Conservation (phyloP, 1,140 invertebrate genomes). For the Cyclina sinensis region DNA sequence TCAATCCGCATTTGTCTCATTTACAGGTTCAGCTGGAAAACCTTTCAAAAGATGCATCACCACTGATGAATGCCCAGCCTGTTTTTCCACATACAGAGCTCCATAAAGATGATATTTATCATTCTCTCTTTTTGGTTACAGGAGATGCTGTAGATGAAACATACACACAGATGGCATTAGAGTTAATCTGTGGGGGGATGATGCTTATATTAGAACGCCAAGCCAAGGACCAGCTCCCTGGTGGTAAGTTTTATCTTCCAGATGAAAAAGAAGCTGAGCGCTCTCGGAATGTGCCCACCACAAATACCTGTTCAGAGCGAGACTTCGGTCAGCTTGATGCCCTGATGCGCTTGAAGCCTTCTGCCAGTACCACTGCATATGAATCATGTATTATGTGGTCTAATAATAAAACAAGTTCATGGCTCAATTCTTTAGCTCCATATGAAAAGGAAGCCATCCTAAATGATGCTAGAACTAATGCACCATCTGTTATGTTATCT, state of each 20-base stretch:
- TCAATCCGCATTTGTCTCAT: conserved; percentile 27
- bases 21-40: background rate
- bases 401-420: conserved; percentile 22
- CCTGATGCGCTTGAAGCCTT: conserved; percentile 47
- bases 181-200: conserved; percentile 35
- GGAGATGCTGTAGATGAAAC: conserved; percentile 31
- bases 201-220: conserved; percentile 60
- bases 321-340: conserved; percentile 66
- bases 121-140: background rate
- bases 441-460: background rate
- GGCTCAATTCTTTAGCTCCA: background rate
- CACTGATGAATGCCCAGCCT: background rate
- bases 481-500: background rate
- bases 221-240: conserved; percentile 59
- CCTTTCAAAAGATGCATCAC: background rate
- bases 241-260: conserved; percentile 10
- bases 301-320: conserved; percentile 53
- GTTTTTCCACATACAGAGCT: conserved; percentile 32
- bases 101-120: background rate
- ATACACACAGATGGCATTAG: conserved; percentile 64
- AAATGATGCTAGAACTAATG: conserved; percentile 1
- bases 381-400: conserved; percentile 36
- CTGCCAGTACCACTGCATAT: background rate
- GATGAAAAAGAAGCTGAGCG: background rate
- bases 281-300: conserved; percentile 45